Evolutionary conservation across 2,797 vertebrate genomes (phyloP), one percentile per base, ranked within the genome.

Genomic region (Apogon hyalosoma): DNA sequence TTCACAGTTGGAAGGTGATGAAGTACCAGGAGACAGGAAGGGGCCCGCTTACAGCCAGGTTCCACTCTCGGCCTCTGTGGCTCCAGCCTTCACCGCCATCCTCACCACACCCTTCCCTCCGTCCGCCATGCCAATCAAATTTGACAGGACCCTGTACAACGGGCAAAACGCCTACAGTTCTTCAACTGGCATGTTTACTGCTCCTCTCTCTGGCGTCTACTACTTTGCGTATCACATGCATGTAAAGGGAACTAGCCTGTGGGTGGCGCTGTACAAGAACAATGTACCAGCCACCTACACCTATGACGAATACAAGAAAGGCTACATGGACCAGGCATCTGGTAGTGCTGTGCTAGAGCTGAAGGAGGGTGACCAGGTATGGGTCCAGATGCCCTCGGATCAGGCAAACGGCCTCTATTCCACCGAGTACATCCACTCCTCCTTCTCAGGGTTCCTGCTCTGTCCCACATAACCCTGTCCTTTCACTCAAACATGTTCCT

Each of bases 241-340:
- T 0, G 95, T 98, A 88, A 99, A 99, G 95, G 98, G 98, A 94
- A 98, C 97, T 77, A 98, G 95, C 7, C 92, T 99, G 75, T 99
- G 98, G 98, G 98, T 99, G 94, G 98, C 98, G 1, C 93, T 99
- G 69, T 99, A 99, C 73, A 99, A 98, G 94, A 99, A 99, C 96
- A 98, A 98, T 90, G 97, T 99, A 87, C 98, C 98, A 0, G 98
- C 98, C 85, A 98, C 96, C 62, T 99, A 99, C 88, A 99, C 98
- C 72, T 99, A 99, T 1, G 98, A 99, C 0, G 98, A 99, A 86
- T 99, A 99, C 93, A 99, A 99, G 93, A 99, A 99, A 86, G 98
- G 98, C 77, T 97, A 98, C 90, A 95, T 99, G 95, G 98, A 99
- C 95, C 98, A 99, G 92, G 98, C 98, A 0, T 99, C 98, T 0